Evolutionary conservation across 2,113 vertebrate genomes (phyloP).

Genomic region (Ceyx margarethae): DNA sequence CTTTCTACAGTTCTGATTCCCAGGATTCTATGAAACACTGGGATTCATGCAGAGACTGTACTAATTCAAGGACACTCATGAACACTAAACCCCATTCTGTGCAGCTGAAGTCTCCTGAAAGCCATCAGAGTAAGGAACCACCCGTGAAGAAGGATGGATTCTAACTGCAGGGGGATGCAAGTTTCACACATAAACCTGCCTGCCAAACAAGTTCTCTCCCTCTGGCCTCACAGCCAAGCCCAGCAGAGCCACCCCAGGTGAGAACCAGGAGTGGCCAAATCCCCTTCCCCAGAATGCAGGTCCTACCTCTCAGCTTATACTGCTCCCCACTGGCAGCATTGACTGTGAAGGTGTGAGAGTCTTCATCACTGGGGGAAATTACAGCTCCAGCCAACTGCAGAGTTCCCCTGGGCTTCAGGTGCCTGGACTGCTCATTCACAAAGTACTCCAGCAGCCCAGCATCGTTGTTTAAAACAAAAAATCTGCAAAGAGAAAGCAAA

Average conservation of each 20-base stretch:
- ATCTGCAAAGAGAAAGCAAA: conserved; percentile 73
- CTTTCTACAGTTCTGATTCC: no score
- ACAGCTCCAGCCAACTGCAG: conserved; percentile 93
- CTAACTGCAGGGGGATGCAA: background rate
- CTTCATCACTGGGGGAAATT: conserved; percentile 97
- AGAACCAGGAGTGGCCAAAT: conserved; percentile 29
- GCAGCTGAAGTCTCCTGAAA: background rate
- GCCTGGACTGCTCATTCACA: conserved; percentile 92
- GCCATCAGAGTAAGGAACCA: background rate
- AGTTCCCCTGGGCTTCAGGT: conserved; percentile 93
- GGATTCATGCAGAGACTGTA: background rate
- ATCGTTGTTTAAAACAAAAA: conserved; percentile 97
- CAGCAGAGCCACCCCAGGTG: background rate
- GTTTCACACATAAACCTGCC: background rate
- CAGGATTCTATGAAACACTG: no score
- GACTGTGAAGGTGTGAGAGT: conserved; percentile 97
- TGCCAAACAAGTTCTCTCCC: background rate
- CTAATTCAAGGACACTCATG: background rate
- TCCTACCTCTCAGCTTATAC: conserved; percentile 94
- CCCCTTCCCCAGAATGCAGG: background rate
- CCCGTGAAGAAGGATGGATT: background rate
- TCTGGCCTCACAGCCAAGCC: background rate
- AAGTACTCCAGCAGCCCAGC: conserved; percentile 96
- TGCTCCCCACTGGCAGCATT: conserved; percentile 97
- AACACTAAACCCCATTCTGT: background rate